These are phyloP conservation scores for Pinna nobilis DNA, from an alignment of 1,140 invertebrate species.

Conservation along the genomic window DNA sequence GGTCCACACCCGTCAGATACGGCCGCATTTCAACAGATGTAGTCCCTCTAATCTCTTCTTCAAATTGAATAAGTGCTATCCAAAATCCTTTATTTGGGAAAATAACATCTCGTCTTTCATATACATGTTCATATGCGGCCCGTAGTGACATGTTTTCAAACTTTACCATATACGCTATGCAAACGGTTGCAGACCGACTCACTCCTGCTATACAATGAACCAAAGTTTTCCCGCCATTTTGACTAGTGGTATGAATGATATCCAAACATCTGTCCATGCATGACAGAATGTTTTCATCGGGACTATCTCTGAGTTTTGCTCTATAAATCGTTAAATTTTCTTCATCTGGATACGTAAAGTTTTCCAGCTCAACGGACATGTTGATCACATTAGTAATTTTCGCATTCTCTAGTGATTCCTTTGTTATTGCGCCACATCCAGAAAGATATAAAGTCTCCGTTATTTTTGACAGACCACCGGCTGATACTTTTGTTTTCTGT, in stretches of 20 bases:
- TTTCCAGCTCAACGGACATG: conserved; percentile 85
- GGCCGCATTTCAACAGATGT: conserved; percentile 62
- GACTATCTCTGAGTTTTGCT: conserved; percentile 81
- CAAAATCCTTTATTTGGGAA: conserved; percentile 93
- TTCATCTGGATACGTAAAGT: conserved; percentile 54
- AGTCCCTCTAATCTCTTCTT: conserved; percentile 78
- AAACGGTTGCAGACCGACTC: conserved; percentile 87
- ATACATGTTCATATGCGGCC: conserved; percentile 86
- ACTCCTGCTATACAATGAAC: conserved; percentile 93
- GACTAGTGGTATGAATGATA: conserved; percentile 48
- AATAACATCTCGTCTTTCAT: conserved; percentile 82
- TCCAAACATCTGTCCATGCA: conserved; percentile 81
- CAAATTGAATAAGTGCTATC: conserved; percentile 85
- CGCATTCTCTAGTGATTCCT: conserved; percentile 69
- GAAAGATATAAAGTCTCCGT: conserved; percentile 78
- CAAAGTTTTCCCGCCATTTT: conserved; percentile 80
- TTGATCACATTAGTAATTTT: conserved; percentile 85
- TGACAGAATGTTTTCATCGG: conserved; percentile 80
- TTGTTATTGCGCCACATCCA: conserved; percentile 77
- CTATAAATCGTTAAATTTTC: conserved; percentile 53
- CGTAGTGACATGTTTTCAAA: conserved; percentile 83
- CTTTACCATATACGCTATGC: conserved; percentile 91
- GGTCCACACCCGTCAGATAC: conserved; percentile 55
- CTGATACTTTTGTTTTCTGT: no score
- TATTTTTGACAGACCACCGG: conserved; percentile 64